These are phyloP conservation scores for Drosophila grimshawi DNA, from an alignment of 1,140 invertebrate genomes.

Conservation along the genomic window DNA sequence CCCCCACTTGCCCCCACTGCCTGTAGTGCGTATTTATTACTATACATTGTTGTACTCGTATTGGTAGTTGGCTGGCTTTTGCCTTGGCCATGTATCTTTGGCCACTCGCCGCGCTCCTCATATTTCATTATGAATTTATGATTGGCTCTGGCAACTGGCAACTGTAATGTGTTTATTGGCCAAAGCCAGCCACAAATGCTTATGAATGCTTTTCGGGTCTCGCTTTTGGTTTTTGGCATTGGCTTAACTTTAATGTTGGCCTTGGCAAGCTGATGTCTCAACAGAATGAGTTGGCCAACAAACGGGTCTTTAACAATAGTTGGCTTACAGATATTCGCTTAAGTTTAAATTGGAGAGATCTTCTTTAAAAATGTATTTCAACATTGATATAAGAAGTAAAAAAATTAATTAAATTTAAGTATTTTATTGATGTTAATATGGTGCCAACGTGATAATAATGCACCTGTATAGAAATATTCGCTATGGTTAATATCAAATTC, in stretches of 20 bases:
- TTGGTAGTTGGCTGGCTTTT: slow-evolving; percentile 26
- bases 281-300: neutral
- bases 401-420: too few relatives aligned
- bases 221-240: slow-evolving; percentile 10
- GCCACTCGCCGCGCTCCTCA: slow-evolving; percentile 36
- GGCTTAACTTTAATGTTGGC: slow-evolving; percentile 31
- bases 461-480: too few relatives aligned
- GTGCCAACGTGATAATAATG: too few relatives aligned
- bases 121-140: slow-evolving; percentile 82
- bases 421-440: too few relatives aligned
- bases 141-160: slow-evolving; percentile 54
- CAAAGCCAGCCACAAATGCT: slow-evolving; percentile 56
- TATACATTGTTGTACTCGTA: slow-evolving; percentile 44
- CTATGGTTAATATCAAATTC: too few relatives aligned
- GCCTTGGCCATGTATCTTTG: slow-evolving; percentile 47
- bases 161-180: slow-evolving; percentile 77
- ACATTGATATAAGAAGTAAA: too few relatives aligned
- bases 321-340: too few relatives aligned
- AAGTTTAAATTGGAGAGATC: too few relatives aligned
- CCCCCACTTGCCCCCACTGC: slow-evolving; percentile 29
- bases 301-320: neutral
- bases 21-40: slow-evolving; percentile 55
- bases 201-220: slow-evolving; percentile 32
- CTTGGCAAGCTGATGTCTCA: slow-evolving; percentile 4
- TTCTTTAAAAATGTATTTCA: too few relatives aligned